These are phyloP conservation scores for Chironomus tentans DNA, from an alignment of 2,888 invertebrate species.

Conservation along the genomic window DNA sequence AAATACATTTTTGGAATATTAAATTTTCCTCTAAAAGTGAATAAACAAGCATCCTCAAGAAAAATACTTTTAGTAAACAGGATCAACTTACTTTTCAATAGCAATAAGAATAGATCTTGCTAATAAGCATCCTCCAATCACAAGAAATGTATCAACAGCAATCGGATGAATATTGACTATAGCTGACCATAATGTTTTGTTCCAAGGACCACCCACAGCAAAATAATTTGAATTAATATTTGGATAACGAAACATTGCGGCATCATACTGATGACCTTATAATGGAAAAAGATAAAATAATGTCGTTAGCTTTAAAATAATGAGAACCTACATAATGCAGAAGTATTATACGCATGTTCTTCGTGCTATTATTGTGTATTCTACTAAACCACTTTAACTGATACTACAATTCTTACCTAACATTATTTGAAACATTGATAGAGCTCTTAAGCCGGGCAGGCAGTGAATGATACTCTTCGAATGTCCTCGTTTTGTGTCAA, in stretches of 20 bases:
- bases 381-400: too few species aligned
- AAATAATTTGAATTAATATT: neutral
- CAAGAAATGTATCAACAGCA: conserved; percentile 53
- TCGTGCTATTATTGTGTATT: too few species aligned
- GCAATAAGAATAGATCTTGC: conserved; percentile 41
- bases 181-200: neutral
- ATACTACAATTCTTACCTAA: conserved; percentile 37
- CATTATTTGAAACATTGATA: conserved; percentile 45
- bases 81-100: conserved; percentile 37
- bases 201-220: neutral
- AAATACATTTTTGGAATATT: conserved; percentile 40
- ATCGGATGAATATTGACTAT: neutral
- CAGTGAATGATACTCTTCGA: conserved; percentile 41
- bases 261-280: too few species aligned
- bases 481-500: conserved; percentile 36
- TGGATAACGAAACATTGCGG: neutral
- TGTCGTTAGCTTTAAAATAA: too few species aligned
- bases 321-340: too few species aligned
- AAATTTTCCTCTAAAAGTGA: conserved; percentile 33
- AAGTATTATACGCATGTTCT: too few species aligned
- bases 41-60: too few species aligned
- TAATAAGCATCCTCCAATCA: conserved; percentile 51
- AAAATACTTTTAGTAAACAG: neutral
- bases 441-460: conserved; percentile 41
- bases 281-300: too few species aligned